A percentile compares a stretch with the other conserved stretches of the same genome.
Conservation (phyloP, 2,797 vertebrate species). For the Oceanodroma leucorhoa region DNA sequence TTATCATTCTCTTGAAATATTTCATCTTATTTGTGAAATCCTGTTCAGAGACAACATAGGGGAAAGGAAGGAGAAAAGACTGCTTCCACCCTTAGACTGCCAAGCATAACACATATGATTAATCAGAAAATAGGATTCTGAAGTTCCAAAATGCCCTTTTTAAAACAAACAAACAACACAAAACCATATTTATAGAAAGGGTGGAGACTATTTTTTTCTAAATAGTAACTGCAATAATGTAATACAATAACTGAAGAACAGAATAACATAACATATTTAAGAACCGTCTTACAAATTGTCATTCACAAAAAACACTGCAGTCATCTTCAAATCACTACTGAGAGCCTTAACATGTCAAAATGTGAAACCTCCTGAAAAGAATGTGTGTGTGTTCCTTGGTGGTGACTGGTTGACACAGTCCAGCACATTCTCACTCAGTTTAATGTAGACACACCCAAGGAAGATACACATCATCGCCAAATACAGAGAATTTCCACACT, state of each 20-base stretch:
- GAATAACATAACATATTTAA: neutral
- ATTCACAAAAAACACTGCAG: neutral
- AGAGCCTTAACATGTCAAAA: neutral
- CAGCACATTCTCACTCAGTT: neutral
- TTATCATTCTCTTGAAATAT: neutral
- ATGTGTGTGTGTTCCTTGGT: accelerated
- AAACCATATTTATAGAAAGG: neutral
- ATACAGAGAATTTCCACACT: neutral
- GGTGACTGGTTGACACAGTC: neutral
- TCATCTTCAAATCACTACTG: neutral
- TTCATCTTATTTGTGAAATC: neutral
- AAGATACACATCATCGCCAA: neutral
- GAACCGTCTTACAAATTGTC: neutral
- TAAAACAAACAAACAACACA: neutral
- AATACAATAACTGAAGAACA: neutral
- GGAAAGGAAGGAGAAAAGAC: neutral
- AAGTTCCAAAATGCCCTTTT: accelerated
- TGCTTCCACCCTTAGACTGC: neutral
- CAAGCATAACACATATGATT: neutral
- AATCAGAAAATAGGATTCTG: neutral
- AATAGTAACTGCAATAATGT: neutral
- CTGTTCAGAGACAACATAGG: neutral
- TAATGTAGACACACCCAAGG: neutral
- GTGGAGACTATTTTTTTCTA: accelerated
- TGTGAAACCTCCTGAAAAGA: neutral